Evolutionary conservation across 2,888 invertebrate genomes (phyloP).

Genomic region (Autographa gamma): DNA sequence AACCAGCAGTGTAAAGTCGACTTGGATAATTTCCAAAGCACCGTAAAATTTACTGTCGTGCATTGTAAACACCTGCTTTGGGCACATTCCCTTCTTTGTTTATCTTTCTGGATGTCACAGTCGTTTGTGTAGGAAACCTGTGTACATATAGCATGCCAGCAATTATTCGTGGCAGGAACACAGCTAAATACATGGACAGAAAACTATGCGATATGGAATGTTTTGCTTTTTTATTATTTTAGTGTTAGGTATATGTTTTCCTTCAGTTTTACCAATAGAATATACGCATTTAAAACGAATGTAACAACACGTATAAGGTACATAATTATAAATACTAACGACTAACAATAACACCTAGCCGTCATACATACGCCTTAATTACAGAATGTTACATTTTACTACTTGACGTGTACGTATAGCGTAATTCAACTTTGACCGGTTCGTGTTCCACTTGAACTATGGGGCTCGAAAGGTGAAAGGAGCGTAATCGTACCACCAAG

Average conservation of each 20-base stretch:
- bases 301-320: neutral
- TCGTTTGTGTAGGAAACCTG: slow-evolving; percentile 32
- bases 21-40: slow-evolving; percentile 73
- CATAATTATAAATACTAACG: neutral
- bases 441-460: slow-evolving; percentile 79
- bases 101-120: slow-evolving; percentile 62
- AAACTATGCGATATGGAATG: neutral
- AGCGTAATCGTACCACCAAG: slow-evolving; percentile 55
- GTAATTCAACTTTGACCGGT: slow-evolving; percentile 77
- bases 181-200: neutral
- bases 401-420: slow-evolving; percentile 52
- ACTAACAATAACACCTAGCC: neutral
- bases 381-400: slow-evolving; percentile 21
- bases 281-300: neutral
- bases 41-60: slow-evolving; percentile 68
- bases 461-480: slow-evolving; percentile 79
- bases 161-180: slow-evolving; percentile 23
- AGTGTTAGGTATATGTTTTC: too few relatives aligned
- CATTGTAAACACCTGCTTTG: slow-evolving; percentile 72
- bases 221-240: neutral
- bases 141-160: slow-evolving; percentile 36
- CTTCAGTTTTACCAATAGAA: neutral
- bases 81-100: slow-evolving; percentile 68
- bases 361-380: neutral
- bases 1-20: slow-evolving; percentile 60